Base-by-base conservation (phyloP, 2,113 vertebrate genomes). In the Zosterops borbonicus region DNA sequence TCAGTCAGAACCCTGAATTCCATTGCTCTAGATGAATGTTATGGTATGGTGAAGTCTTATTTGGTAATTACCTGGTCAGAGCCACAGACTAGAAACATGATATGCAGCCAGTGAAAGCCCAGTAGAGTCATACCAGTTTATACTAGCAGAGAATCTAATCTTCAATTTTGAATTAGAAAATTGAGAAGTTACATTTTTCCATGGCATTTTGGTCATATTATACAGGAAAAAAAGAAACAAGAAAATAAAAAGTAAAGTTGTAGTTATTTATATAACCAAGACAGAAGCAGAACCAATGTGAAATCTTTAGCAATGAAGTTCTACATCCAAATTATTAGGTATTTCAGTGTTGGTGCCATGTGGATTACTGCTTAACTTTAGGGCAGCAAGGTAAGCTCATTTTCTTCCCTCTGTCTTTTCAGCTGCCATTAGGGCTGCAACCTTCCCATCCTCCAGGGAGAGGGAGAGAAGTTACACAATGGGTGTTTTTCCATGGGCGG, bases 391-490 rank as follows among this genome's bases (percentile, higher is more conserved):
- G 76, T 46, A 74, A 90, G 23, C 62, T 93, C 13, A 2, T 94
- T 94, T 89, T 87, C 64, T 74, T 89, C 68, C 73, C 62, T 90
- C 37, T 9, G 8, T 63, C 83, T 86, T 90, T 83, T 46, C 46
- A 53, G 76, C 37, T 25, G 5, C 53, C 80, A 64, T 75, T 88
- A 87, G 23, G 37, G 62, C 69, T 89, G 65, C 63, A 91, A 56
- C 76, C 49, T 83, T 93, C 56, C 53, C 64, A 29, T 79, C 92
- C 76, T 87, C 76, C 60, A 67, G 92, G 90, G 95, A 92, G 63
- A 90, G 21, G 55, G 75, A 28, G 33, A 92, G 39, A 92, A 87
- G 60, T 79, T 58, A 70, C 42, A 74, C 37, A 6, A 79, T 73
- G 42, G 29, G n/a, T 53, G 41, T 83, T 96, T 91, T 83, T 93